Conservation (phyloP, 2,113 vertebrate species). For the Poecile atricapillus region DNA sequence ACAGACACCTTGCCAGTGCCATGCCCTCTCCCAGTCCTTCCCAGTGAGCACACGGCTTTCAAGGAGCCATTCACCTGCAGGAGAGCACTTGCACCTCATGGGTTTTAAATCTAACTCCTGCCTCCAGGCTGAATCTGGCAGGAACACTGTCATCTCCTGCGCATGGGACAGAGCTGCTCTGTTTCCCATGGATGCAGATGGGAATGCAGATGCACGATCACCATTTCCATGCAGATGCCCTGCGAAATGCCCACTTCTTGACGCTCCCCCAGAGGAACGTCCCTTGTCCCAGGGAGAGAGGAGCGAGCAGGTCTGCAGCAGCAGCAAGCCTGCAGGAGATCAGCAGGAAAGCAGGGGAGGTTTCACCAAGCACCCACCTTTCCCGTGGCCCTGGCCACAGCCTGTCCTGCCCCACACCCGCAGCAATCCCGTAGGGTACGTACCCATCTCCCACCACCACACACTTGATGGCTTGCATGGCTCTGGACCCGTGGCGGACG, state of each 20-base stretch:
- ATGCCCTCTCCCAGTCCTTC: neutral
- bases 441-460: conserved; percentile 94
- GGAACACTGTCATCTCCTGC: neutral
- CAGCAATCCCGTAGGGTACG: conserved; percentile 33
- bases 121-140: neutral
- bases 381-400: neutral
- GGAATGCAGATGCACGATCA: neutral
- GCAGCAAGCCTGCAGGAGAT: neutral
- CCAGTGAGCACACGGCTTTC: neutral
- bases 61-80: neutral
- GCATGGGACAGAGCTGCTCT: neutral
- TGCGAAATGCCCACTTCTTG: neutral
- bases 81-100: accelerated
- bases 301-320: accelerated
- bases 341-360: neutral
- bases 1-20: neutral
- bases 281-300: neutral
- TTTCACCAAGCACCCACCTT: neutral
- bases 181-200: neutral
- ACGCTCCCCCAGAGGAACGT: neutral
- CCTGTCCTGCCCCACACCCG: neutral
- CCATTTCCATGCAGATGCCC: neutral
- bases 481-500: neutral
- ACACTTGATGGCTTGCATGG: conserved; percentile 93
- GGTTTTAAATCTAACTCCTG: neutral